Evolutionary conservation across 2,113 vertebrate genomes (phyloP), one percentile per base, ranked within the genome.

Genomic region (Otocyon megalotis): DNA sequence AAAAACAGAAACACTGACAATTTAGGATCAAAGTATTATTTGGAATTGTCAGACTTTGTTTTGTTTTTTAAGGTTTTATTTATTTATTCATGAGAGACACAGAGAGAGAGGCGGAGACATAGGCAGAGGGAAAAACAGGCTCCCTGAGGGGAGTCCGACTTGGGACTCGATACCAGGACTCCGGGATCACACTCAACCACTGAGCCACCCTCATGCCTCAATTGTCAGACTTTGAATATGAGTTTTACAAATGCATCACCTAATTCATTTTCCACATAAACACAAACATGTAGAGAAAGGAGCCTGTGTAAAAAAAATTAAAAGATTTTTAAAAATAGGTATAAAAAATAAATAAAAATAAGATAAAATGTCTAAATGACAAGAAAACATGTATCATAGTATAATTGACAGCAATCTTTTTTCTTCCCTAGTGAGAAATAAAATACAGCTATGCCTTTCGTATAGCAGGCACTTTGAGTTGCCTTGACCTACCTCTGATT

Each of bases 311-410:
- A 79, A 54, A 80, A 83, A 19, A 72, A 79, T 35, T 71, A 54
- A 84, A 93, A 88, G 2, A 37, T 13, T 48, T 90, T 77, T 48
- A 8, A 63, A 93, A 96, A n/a, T 60, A 77, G 93, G 4, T 53
- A 62, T 50, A 62, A 94, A 81, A 80, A 67, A n/a, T 72, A 94
- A 96, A 30, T 71, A 76, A 95, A 6, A 37, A 62, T 58, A 62
- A 94, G 79, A 85, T 14, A 69, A 54, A 43, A 90, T 90, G n/a
- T 71, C 14, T 77, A 71, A 50, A 16, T 65, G 17, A 87, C 79
- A 69, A 76, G 28, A 76, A 69, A 86, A 16, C 1, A 82, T 87
- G 16, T 17, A 20, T 3, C 5, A 28, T 24, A 35, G 0, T 63
- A 53, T 24, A 91, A 74, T 15, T 65, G 5, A 88, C 11, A 35